Evolutionary conservation across 2,888 invertebrate genomes (phyloP), one percentile per base, ranked within the genome.

Genomic region (Apoda limacodes): DNA sequence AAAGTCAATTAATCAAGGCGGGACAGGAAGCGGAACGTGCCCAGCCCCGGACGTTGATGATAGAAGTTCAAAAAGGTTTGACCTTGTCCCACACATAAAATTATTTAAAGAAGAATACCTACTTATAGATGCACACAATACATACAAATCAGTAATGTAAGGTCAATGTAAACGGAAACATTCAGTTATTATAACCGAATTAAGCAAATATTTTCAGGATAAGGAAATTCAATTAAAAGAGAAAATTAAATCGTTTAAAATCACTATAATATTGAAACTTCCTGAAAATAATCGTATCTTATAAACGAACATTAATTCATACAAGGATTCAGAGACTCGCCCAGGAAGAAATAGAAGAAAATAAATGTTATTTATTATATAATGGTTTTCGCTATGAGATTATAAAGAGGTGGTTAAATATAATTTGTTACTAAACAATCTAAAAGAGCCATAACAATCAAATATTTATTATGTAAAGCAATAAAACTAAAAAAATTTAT

Each of bases 11-110:
- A 70, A 61, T 57, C 49, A 54, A 63, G 64, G 64, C 55, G 64
- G 46, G 64, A 63, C 68, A 61, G 74, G 75, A 75, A 65, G 52
- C 48, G 42, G 46, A 43, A 68, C 67, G 70, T 71, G 55, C 57
- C 48, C 45, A 35, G 39, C 48, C 50, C 55, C 74, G 72, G 74
- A 75, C 66, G 63, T 60, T n/a, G n/a, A n/a, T n/a, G n/a, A n/a
- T 50, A 51, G 50, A 44, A 44, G 51, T 60, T 58, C 55, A 46
- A 57, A 65, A 66, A 67, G 67, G 69, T 54, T 59, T 58, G 64
- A 71, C 72, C 71, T 71, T 69, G 64, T 39, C 37, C 46, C 41
- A 48, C 40, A 43, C 43, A 48, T 43, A 45, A 45, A n/a, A n/a
- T n/a, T n/a, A n/a, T n/a, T n/a, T n/a, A n/a, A n/a, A n/a, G n/a